Percentiles rank a stretch among this genome's conserved stretches.
These are phyloP conservation scores for Melanotaenia parkinsoni DNA, from an alignment of 2,797 vertebrate genomes.

Conservation along the genomic window DNA sequence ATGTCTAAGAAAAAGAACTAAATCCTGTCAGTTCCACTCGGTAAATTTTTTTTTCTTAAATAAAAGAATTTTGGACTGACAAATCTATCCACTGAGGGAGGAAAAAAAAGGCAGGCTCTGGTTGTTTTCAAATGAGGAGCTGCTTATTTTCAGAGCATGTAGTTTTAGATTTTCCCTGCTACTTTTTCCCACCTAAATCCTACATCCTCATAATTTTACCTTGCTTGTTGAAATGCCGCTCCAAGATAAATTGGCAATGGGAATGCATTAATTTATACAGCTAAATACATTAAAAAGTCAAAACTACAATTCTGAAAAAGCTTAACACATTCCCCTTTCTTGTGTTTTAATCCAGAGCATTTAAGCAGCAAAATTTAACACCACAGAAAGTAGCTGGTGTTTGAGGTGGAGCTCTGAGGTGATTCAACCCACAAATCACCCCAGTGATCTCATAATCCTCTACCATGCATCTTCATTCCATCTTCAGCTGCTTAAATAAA, in stretches of 20 bases:
- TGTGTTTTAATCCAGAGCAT: constrained; percentile 50
- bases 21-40: neutral
- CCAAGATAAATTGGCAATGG: constrained; percentile 39
- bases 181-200: constrained; percentile 53
- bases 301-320: constrained; percentile 47
- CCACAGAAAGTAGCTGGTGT: constrained; percentile 47
- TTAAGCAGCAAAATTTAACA: constrained; percentile 65
- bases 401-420: constrained; percentile 50
- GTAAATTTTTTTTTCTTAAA: constrained; percentile 44
- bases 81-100: constrained; percentile 60
- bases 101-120: constrained; percentile 57
- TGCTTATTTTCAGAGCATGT: constrained; percentile 67
- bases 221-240: constrained; percentile 54
- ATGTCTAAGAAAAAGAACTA: neutral
- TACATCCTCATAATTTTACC: constrained; percentile 63
- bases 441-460: constrained; percentile 81
- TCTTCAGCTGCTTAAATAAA: constrained; percentile 84
- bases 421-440: constrained; percentile 79
- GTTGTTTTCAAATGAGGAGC: constrained; percentile 74
- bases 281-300: constrained; percentile 43
- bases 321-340: constrained; percentile 34
- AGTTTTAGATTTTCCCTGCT: constrained; percentile 56
- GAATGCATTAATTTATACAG: constrained; percentile 38
- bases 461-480: constrained; percentile 66
- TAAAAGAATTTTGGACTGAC: constrained; percentile 64